phyloP scores from a whole-genome alignment of 1,140 invertebrate genomes.

The Mylabris phalerata region DNA sequence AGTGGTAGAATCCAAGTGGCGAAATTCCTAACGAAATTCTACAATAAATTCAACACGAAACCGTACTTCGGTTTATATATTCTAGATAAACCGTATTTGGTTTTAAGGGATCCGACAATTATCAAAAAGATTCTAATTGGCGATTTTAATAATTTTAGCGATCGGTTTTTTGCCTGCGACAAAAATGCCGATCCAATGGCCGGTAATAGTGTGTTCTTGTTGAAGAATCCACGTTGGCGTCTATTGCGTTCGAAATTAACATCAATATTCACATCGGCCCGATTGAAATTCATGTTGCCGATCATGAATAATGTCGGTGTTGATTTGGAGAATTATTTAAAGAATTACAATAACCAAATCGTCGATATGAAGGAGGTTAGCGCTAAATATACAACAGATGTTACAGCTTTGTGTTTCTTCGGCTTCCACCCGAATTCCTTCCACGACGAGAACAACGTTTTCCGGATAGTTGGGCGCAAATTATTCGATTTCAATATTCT shows the following conservation, averaged over 20 bases:
- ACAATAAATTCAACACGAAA: neutral
- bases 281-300: constrained; percentile 44
- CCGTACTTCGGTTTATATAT: constrained; percentile 38
- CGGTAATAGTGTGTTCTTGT: constrained; percentile 29
- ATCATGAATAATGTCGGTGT: constrained; percentile 29
- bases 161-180: constrained; percentile 30
- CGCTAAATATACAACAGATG: constrained; percentile 46
- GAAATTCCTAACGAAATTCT: no score
- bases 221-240: constrained; percentile 45
- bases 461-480: constrained; percentile 29
- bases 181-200: constrained; percentile 15
- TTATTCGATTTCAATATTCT: constrained; percentile 24
- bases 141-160: constrained; percentile 53
- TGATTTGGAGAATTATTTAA: constrained; percentile 24
- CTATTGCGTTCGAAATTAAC: constrained; percentile 45
- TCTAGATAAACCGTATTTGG: constrained; percentile 30
- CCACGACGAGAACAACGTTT: constrained; percentile 41
- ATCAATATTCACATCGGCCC: constrained; percentile 48
- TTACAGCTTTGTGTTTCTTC: constrained; percentile 45
- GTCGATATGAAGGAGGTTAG: constrained; percentile 34
- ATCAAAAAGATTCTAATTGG: constrained; percentile 49
- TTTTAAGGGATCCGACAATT: constrained; percentile 47
- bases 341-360: constrained; percentile 7
- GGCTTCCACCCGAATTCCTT: constrained; percentile 44
- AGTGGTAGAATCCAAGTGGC: no score